Evolutionary conservation across 2,113 vertebrate genomes (phyloP).

Genomic region (Syngnathus typhle): DNA sequence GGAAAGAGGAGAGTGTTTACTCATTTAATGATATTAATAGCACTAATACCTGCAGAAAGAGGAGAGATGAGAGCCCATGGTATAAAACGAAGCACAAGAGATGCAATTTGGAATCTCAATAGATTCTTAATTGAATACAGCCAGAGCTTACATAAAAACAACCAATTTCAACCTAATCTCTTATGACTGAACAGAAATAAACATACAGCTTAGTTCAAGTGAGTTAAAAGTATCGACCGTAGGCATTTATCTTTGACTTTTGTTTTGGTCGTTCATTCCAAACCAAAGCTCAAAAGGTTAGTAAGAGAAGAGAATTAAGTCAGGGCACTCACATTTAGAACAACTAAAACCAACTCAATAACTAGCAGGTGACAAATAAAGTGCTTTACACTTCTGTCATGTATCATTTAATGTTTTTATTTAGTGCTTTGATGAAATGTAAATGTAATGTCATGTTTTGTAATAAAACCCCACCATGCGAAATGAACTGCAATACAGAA

Average conservation of each 20-base stretch:
- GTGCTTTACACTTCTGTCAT: no score
- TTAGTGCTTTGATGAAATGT: not conserved
- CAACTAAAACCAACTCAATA: no score
- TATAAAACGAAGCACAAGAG: not conserved
- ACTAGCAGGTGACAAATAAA: no score
- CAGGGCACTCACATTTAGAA: no score
- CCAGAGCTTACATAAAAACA: not conserved
- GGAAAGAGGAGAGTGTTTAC: not conserved
- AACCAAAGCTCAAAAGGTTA: not conserved
- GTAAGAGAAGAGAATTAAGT: not conserved
- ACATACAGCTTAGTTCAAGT: not conserved
- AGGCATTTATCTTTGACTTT: not conserved
- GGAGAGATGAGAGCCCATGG: not conserved
- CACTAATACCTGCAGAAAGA: not conserved
- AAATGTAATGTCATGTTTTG: no score
- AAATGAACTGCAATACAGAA: not conserved
- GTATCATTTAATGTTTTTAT: no score
- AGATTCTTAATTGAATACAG: not conserved
- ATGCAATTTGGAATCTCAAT: not conserved
- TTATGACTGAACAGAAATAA: not conserved
- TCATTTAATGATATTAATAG: conserved; percentile 3
- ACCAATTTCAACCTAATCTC: not conserved
- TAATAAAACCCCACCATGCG: not conserved
- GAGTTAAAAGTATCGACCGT: not conserved
- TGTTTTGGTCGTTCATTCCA: not conserved